phyloP scores from a whole-genome alignment of 2,888 invertebrate species.

The Idaea biselata region DNA sequence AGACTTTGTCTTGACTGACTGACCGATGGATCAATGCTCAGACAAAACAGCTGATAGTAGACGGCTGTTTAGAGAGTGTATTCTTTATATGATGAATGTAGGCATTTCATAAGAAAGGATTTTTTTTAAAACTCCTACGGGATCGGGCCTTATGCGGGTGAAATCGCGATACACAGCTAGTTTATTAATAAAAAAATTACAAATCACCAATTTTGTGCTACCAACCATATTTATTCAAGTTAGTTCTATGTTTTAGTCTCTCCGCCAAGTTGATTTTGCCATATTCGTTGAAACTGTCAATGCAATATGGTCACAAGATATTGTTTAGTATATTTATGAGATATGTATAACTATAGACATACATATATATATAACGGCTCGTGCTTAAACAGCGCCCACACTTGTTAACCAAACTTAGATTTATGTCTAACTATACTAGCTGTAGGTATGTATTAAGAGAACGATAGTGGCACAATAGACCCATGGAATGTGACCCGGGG shows the following conservation, averaged over 20 bases:
- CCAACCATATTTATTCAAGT: not conserved
- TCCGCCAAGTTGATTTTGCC: not conserved
- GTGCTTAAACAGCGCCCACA: constrained; percentile 70
- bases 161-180: not conserved
- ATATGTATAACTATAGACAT: constrained; percentile 34
- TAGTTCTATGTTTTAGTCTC: not conserved
- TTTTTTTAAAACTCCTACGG: not conserved
- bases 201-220: not conserved
- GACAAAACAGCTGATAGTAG: too few relatives aligned
- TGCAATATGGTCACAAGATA: constrained; percentile 22
- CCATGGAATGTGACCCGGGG: constrained; percentile 69
- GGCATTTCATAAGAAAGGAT: too few relatives aligned
- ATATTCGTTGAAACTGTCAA: not conserved
- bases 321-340: constrained; percentile 44
- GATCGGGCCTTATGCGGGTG: not conserved
- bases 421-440: constrained; percentile 54
- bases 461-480: constrained; percentile 69
- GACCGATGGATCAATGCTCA: too few relatives aligned
- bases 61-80: too few relatives aligned
- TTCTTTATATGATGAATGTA: too few relatives aligned
- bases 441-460: constrained; percentile 34
- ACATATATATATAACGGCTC: constrained; percentile 44
- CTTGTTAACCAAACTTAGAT: constrained; percentile 73
- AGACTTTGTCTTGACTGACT: too few relatives aligned
- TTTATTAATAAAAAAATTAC: not conserved